Evolutionary conservation across 2,888 invertebrate genomes (phyloP).

Genomic region (Macaria liturata): DNA sequence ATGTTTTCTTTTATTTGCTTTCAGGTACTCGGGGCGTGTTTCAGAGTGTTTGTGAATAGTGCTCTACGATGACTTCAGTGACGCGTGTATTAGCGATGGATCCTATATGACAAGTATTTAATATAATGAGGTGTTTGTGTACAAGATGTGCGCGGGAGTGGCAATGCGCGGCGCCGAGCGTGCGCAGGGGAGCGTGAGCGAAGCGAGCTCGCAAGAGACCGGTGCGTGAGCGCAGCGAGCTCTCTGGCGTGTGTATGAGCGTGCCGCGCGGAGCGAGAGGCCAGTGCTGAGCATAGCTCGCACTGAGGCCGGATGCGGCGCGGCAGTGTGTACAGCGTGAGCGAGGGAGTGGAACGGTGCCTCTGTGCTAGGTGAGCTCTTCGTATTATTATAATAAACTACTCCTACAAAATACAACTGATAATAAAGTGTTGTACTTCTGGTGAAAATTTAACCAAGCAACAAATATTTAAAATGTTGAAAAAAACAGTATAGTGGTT

Average conservation of each 20-base stretch:
- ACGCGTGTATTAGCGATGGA: conserved; percentile 16
- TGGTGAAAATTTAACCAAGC: too few relatives aligned
- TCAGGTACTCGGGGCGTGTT: conserved; percentile 22
- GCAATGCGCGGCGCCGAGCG: conserved; percentile 36
- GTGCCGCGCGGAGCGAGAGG: conserved; percentile 22
- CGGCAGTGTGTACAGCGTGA: conserved; percentile 77
- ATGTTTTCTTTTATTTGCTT: conserved; percentile 16
- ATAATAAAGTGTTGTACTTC: too few relatives aligned
- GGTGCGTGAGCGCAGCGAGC: conserved; percentile 49
- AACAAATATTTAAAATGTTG: too few relatives aligned
- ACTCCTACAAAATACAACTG: too few relatives aligned
- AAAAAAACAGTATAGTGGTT: too few relatives aligned
- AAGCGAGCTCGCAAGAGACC: conserved; percentile 47
- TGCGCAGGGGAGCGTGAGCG: conserved; percentile 36
- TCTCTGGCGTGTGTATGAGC: conserved; percentile 60
- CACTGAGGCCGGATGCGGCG: conserved; percentile 73
- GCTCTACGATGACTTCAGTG: conserved; percentile 19
- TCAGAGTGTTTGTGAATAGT: conserved; percentile 1
- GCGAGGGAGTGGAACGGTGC: conserved; percentile 80
- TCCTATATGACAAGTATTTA: conserved; percentile 18
- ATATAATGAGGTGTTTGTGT: conserved; percentile 31
- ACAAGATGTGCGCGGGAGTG: conserved; percentile 38
- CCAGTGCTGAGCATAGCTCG: conserved; percentile 21
- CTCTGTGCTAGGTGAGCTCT: conserved; percentile 69
- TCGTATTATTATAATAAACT: too few relatives aligned